Conservation (phyloP, 2,888 invertebrate species). For the Oxytorus armatus region DNA sequence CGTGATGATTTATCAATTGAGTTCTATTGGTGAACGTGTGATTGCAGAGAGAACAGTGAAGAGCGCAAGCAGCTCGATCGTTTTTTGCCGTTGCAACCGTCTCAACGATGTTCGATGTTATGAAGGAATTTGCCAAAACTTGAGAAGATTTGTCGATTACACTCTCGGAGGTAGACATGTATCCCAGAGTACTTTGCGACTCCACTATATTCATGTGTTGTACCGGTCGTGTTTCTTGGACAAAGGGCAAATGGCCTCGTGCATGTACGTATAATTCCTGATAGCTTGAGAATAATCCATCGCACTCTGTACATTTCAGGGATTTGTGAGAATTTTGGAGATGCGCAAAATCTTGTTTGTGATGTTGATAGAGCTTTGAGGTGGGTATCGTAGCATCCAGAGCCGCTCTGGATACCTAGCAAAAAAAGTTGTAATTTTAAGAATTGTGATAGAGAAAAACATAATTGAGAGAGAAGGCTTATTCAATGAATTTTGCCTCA, state of each 20-base stretch:
- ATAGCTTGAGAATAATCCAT: conserved; percentile 76
- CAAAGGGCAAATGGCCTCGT: conserved; percentile 76
- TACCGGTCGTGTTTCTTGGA: conserved; percentile 75
- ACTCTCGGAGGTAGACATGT: conserved; percentile 55
- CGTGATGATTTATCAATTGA: conserved; percentile 79
- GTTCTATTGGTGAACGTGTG: conserved; percentile 78
- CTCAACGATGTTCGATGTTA: conserved; percentile 66
- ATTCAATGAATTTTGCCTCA: no score
- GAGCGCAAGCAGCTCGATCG: conserved; percentile 77
- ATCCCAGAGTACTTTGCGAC: conserved; percentile 73
- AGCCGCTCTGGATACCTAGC: conserved; percentile 78
- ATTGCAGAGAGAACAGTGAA: conserved; percentile 81
- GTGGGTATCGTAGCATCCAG: conserved; percentile 74
- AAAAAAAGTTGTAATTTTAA: no score
- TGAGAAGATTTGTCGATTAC: conserved; percentile 48
- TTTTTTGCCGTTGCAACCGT: conserved; percentile 49
- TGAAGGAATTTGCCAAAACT: conserved; percentile 14
- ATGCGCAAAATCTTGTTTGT: conserved; percentile 76
- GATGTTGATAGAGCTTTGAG: conserved; percentile 77
- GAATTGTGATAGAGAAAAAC: no score
- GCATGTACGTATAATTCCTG: conserved; percentile 79
- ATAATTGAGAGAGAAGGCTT: no score
- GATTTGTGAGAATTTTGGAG: conserved; percentile 76
- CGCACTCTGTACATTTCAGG: conserved; percentile 79
- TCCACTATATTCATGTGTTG: conserved; percentile 81